Percentiles rank a stretch among this genome's conserved stretches.
These are phyloP conservation scores for Smittia aterrima DNA, from an alignment of 2,888 invertebrate species.

Conservation along the genomic window DNA sequence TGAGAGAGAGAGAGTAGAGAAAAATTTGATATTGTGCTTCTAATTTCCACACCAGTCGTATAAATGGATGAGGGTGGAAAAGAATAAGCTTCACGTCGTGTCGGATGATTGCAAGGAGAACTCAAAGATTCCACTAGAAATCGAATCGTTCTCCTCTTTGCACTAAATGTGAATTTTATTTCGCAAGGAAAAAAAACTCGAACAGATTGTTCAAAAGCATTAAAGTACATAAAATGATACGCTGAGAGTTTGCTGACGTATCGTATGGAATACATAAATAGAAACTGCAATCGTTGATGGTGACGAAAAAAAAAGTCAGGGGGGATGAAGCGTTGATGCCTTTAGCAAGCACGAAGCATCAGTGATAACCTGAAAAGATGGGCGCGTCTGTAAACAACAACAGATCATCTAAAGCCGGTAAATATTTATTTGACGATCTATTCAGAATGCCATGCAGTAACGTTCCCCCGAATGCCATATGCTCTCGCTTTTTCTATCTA, in stretches of 20 bases:
- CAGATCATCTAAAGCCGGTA: constrained; percentile 30
- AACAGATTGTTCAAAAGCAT: background rate
- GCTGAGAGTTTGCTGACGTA: background rate
- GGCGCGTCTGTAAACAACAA: constrained; percentile 11
- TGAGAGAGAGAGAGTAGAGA: background rate
- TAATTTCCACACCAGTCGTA: background rate
- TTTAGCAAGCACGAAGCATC: too few species aligned
- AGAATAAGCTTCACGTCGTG: background rate
- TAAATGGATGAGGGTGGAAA: background rate
- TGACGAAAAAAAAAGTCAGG: background rate
- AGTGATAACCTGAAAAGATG: background rate
- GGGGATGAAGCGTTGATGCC: background rate
- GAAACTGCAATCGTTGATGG: constrained; percentile 10
- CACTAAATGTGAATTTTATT: too few species aligned
- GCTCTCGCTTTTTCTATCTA: constrained; percentile 2
- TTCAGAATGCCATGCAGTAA: background rate
- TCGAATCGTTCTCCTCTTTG: too few species aligned
- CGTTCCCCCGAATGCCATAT: constrained; percentile 14
- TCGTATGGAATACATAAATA: constrained; percentile 26
- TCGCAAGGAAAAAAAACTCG: background rate
- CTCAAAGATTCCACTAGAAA: background rate
- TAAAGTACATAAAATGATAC: constrained; percentile 4
- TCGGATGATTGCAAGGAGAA: background rate
- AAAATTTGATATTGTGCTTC: background rate
- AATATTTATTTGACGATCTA: constrained; percentile 35